Conservation (phyloP, 2,113 vertebrate species). For the Steatornis caripensis region DNA sequence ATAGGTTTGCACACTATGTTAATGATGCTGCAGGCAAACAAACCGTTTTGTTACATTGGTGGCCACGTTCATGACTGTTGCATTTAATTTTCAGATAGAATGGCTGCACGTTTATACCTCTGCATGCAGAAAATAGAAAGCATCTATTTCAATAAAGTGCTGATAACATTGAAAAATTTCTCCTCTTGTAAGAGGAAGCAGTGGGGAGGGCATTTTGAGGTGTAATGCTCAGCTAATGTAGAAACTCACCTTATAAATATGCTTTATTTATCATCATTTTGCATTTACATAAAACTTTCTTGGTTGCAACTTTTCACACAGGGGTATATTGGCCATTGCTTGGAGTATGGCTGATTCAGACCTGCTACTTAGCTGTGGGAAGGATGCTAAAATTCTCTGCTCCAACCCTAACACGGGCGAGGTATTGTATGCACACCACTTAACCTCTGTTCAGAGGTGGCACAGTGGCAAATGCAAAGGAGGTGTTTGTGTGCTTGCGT, state of each 20-base stretch:
- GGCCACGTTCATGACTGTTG: not conserved
- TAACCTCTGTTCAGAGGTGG: not conserved
- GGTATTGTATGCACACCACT: conserved; percentile 65
- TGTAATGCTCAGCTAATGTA: not conserved
- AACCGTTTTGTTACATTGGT: not conserved
- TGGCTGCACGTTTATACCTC: not conserved
- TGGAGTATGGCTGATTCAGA: conserved; percentile 95
- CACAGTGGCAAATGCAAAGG: not conserved
- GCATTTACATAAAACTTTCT: not conserved
- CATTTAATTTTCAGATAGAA: not conserved
- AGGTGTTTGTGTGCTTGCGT: not conserved
- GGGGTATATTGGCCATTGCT: conserved; percentile 89
- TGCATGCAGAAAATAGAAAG: not conserved
- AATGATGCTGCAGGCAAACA: not conserved
- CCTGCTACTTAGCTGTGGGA: conserved; percentile 92
- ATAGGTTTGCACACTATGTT: not conserved
- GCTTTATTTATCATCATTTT: not conserved
- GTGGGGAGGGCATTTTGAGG: not conserved
- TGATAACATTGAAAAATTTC: not conserved
- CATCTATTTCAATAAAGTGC: not conserved
- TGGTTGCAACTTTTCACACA: conserved; percentile 29
- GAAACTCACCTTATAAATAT: not conserved
- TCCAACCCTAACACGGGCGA: conserved; percentile 95
- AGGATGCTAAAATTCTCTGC: conserved; percentile 94
- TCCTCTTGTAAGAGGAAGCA: not conserved